Conservation (phyloP, 2,888 invertebrate species). For the Bedellia somnulentella region DNA sequence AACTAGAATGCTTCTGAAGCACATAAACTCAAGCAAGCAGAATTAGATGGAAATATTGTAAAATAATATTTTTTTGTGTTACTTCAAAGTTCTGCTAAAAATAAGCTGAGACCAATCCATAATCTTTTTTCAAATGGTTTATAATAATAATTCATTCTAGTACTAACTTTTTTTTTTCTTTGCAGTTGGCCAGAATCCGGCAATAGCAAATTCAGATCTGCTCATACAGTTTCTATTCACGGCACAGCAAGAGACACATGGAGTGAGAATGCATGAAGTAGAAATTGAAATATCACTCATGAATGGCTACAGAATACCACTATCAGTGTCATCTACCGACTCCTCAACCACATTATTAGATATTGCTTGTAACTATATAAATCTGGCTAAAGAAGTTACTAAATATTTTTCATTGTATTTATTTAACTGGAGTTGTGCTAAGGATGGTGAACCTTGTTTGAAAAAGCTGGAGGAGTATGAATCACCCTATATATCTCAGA, state of each 20-base stretch:
- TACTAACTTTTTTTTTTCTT: slow-evolving; percentile 2
- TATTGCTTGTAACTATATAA: slow-evolving; percentile 79
- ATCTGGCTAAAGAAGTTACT: slow-evolving; percentile 75
- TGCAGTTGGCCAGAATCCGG: slow-evolving; percentile 84
- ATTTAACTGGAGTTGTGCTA: slow-evolving; percentile 75
- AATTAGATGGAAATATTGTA: too few species aligned
- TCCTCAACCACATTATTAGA: slow-evolving; percentile 81
- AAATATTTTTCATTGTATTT: slow-evolving; percentile 91
- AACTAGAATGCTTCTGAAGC: too few species aligned
- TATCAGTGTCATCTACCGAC: slow-evolving; percentile 80
- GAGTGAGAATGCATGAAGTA: slow-evolving; percentile 68
- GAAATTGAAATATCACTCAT: slow-evolving; percentile 81
- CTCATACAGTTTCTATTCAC: slow-evolving; percentile 86
- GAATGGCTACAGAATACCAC: slow-evolving; percentile 83
- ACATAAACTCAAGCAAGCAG: too few species aligned
- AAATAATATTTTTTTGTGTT: too few species aligned
- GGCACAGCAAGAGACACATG: slow-evolving; percentile 87
- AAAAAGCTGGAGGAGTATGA: slow-evolving; percentile 95
- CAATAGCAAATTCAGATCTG: slow-evolving; percentile 76
- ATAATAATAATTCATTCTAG: not conserved
- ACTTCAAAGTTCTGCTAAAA: too few species aligned
- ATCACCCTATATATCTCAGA: slow-evolving; percentile 91
- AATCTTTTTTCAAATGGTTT: too few species aligned
- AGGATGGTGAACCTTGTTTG: slow-evolving; percentile 71
- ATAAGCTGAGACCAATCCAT: too few species aligned